Conservation (phyloP, 2,888 invertebrate species). For the Oscheius onirici region DNA sequence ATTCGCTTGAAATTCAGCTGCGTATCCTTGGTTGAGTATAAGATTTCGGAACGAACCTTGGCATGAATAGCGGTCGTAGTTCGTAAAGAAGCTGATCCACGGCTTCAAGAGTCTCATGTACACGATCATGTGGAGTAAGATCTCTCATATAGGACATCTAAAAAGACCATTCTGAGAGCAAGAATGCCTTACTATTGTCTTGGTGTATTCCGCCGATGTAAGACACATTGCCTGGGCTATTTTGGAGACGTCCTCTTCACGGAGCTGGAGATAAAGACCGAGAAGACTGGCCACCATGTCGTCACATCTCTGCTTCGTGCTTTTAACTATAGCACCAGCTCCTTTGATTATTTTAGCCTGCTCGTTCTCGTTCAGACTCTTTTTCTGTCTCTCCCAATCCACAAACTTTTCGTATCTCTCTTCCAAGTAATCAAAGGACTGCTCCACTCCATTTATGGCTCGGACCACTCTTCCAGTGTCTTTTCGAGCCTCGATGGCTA, state of each 20-base stretch:
- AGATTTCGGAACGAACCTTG: slow-evolving; percentile 31
- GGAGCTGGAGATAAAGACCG: background rate
- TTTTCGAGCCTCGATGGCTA: slow-evolving; percentile 1
- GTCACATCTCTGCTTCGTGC: slow-evolving; percentile 30
- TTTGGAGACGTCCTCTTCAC: slow-evolving; percentile 1
- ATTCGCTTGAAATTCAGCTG: too few species aligned
- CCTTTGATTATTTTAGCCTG: background rate
- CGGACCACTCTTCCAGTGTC: slow-evolving; percentile 30
- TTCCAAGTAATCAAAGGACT: slow-evolving; percentile 47
- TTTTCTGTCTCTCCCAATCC: slow-evolving; percentile 22
- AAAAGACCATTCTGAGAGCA: background rate
- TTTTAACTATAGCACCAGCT: slow-evolving; percentile 8
- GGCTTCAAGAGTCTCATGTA: slow-evolving; percentile 44
- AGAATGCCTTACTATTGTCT: slow-evolving; percentile 19
- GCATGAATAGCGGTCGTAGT: slow-evolving; percentile 41
- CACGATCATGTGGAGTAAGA: slow-evolving; percentile 36
- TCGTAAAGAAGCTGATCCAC: slow-evolving; percentile 40
- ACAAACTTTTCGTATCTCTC: slow-evolving; percentile 38
- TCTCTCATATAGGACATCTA: slow-evolving; percentile 50
- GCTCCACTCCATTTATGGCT: slow-evolving; percentile 51
- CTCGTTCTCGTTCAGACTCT: background rate
- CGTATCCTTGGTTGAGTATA: too few species aligned
- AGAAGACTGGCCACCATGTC: slow-evolving; percentile 12
- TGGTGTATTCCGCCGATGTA: slow-evolving; percentile 26
- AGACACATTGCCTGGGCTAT: slow-evolving; percentile 29